These are phyloP conservation scores for Delia radicum DNA, from an alignment of 1,140 invertebrate species.

Conservation along the genomic window DNA sequence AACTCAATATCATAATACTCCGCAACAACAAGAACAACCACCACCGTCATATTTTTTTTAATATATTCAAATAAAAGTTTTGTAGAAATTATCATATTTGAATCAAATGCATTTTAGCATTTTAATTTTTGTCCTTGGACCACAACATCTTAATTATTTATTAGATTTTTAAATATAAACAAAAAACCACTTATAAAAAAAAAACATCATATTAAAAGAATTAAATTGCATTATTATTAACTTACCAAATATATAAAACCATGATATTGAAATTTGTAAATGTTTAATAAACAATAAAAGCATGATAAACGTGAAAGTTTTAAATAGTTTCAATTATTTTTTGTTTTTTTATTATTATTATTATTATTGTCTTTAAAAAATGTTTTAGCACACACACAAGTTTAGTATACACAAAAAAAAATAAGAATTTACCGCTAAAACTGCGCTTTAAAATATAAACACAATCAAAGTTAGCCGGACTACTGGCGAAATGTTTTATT, in stretches of 20 bases:
- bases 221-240: not conserved
- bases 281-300: slow-evolving; percentile 8
- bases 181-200: too few relatives aligned
- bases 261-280: slow-evolving; percentile 20
- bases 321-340: too few relatives aligned
- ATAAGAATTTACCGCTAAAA: too few relatives aligned
- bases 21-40: not conserved
- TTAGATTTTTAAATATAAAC: not conserved
- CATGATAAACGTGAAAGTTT: not conserved
- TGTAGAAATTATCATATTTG: not conserved
- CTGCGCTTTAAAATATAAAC: too few relatives aligned
- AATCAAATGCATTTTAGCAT: not conserved
- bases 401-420: too few relatives aligned
- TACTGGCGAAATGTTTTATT: too few relatives aligned
- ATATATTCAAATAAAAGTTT: not conserved
- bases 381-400: too few relatives aligned
- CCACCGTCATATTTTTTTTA: slow-evolving; percentile 4
- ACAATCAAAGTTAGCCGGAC: too few relatives aligned
- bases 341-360: too few relatives aligned
- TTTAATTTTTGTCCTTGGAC: not conserved
- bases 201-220: not conserved
- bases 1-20: slow-evolving; percentile 6
- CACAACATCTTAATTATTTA: too few relatives aligned
- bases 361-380: too few relatives aligned
- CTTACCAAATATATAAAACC: not conserved